phyloP scores from a whole-genome alignment of 2,888 invertebrate genomes.

The Argyra leucocephala region DNA sequence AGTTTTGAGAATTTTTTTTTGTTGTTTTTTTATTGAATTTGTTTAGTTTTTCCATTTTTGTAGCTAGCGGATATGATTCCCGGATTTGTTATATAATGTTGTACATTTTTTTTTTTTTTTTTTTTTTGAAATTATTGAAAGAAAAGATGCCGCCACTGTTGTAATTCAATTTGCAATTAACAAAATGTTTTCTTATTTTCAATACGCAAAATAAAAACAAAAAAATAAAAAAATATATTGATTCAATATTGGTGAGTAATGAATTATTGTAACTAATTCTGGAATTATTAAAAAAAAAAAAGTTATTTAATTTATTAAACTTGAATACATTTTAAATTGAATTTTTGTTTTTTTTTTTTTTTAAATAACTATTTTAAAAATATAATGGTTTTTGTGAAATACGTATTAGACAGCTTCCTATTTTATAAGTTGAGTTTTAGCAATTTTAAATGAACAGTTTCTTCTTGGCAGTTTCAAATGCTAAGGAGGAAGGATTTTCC shows the following conservation, averaged over 20 bases:
- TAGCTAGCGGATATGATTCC: neutral
- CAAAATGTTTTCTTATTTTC: too few species aligned
- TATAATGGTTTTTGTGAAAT: too few species aligned
- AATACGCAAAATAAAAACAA: too few species aligned
- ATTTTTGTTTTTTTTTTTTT: too few species aligned
- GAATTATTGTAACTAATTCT: neutral
- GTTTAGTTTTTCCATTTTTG: neutral
- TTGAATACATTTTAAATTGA: neutral
- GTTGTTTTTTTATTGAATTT: neutral
- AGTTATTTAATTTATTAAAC: neutral
- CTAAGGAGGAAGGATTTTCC: too few species aligned
- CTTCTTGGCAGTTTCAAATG: too few species aligned
- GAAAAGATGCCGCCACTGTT: conserved; percentile 1
- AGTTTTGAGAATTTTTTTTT: neutral
- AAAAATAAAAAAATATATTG: too few species aligned
- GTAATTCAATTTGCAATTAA: conserved; percentile 6
- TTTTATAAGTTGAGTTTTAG: too few species aligned
- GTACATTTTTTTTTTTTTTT: neutral
- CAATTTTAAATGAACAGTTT: too few species aligned
- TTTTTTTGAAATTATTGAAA: neutral
- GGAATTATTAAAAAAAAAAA: conserved; percentile 1
- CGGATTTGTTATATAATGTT: too few species aligned
- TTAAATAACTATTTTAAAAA: too few species aligned
- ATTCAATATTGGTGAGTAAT: neutral
- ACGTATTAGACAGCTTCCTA: too few species aligned